Evolutionary conservation across 2,888 invertebrate species (phyloP).

Genomic region (Nomada ferruginata): DNA sequence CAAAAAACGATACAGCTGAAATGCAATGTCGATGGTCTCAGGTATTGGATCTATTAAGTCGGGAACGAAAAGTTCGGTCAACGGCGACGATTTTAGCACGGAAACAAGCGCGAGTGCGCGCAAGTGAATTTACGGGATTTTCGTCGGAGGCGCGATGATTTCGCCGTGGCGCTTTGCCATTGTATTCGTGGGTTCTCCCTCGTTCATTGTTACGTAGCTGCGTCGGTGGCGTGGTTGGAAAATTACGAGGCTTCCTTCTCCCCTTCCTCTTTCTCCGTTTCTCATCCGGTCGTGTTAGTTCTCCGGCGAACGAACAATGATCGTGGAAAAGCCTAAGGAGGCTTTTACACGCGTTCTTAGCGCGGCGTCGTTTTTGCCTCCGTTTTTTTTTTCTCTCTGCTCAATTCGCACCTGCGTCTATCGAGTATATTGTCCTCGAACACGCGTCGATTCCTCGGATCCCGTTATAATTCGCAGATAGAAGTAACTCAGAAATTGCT

Average conservation of each 20-base stretch:
- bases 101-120: not conserved
- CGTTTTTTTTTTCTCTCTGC: not conserved
- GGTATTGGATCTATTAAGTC: not conserved
- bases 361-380: slow-evolving; percentile 2
- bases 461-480: not conserved
- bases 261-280: slow-evolving; percentile 55
- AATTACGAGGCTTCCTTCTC: slow-evolving; percentile 67
- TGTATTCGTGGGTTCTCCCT: slow-evolving; percentile 60
- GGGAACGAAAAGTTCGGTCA: slow-evolving; percentile 11
- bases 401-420: not conserved
- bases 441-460: not conserved
- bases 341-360: slow-evolving; percentile 53
- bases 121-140: slow-evolving; percentile 67
- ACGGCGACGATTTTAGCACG: not conserved
- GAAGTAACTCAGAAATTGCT: no score
- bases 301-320: slow-evolving; percentile 64
- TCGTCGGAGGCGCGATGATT: slow-evolving; percentile 60
- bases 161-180: slow-evolving; percentile 56
- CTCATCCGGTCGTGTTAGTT: slow-evolving; percentile 60
- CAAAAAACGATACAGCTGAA: not conserved
- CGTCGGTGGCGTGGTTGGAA: slow-evolving; percentile 64
- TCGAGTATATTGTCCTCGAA: not conserved
- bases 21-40: not conserved
- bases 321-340: slow-evolving; percentile 67
- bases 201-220: slow-evolving; percentile 66